Percentiles rank a stretch among this genome's conserved stretches.
Evolutionary conservation across 2,888 invertebrate species (phyloP).

Genomic region (Metalampra italica): DNA sequence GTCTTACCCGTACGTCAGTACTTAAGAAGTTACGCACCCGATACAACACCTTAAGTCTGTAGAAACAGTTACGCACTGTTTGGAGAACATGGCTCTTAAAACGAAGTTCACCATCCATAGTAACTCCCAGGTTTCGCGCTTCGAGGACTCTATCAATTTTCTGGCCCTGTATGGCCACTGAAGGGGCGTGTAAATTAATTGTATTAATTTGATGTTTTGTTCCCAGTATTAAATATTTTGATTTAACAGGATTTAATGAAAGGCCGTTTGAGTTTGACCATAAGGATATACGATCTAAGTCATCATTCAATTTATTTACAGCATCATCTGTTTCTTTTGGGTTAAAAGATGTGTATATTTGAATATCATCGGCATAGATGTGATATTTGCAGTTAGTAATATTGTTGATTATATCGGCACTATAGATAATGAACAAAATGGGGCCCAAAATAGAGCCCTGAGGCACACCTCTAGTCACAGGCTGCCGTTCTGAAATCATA

Average conservation of each 20-base stretch:
- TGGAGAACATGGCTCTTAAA: too few species aligned
- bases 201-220: too few species aligned
- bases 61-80: too few species aligned
- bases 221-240: neutral
- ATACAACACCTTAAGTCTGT: too few species aligned
- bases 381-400: conserved; percentile 11
- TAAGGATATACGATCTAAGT: neutral
- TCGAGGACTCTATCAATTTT: too few species aligned
- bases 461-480: conserved; percentile 2
- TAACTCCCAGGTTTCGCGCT: too few species aligned
- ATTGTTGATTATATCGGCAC: conserved; percentile 3
- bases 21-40: too few species aligned
- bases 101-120: too few species aligned
- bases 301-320: neutral
- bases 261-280: neutral
- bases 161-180: too few species aligned
- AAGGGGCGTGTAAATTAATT: too few species aligned
- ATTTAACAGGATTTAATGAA: neutral
- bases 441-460: conserved; percentile 12
- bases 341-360: neutral
- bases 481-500: neutral
- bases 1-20: too few species aligned
- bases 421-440: conserved; percentile 5
- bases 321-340: neutral
- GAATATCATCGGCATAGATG: too few species aligned